Conservation (phyloP, 1,140 invertebrate genomes). For the Cydia amplana region DNA sequence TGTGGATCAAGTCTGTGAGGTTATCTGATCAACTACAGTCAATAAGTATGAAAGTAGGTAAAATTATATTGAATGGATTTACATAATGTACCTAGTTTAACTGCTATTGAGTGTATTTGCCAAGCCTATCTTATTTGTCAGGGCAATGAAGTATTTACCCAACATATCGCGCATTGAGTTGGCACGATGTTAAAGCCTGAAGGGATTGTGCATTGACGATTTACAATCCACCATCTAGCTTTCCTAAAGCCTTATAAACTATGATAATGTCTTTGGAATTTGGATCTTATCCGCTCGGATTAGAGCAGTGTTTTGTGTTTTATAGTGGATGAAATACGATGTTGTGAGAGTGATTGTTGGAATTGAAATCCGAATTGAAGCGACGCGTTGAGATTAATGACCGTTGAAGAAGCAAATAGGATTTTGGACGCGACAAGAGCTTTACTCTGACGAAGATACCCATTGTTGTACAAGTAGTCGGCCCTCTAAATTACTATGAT, state of each 20-base stretch:
- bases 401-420: constrained; percentile 27
- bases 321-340: neutral
- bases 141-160: constrained; percentile 5
- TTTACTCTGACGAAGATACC: constrained; percentile 6
- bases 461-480: neutral
- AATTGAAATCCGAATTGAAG: constrained; percentile 24
- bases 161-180: constrained; percentile 11
- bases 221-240: constrained; percentile 4
- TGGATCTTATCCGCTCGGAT: neutral
- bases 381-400: constrained; percentile 26
- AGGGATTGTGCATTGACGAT: neutral
- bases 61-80: no score
- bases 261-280: neutral
- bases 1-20: no score
- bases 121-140: constrained; percentile 5
- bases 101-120: neutral
- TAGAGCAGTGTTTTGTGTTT: neutral
- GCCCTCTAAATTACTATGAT: constrained; percentile 20
- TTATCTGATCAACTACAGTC: no score
- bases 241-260: neutral
- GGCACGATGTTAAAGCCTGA: constrained; percentile 7
- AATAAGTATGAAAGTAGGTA: no score
- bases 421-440: constrained; percentile 13
- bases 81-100: constrained; percentile 2
- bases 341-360: neutral